phyloP scores from a whole-genome alignment of 2,888 invertebrate genomes.

The Pristionchus exspectatus region DNA sequence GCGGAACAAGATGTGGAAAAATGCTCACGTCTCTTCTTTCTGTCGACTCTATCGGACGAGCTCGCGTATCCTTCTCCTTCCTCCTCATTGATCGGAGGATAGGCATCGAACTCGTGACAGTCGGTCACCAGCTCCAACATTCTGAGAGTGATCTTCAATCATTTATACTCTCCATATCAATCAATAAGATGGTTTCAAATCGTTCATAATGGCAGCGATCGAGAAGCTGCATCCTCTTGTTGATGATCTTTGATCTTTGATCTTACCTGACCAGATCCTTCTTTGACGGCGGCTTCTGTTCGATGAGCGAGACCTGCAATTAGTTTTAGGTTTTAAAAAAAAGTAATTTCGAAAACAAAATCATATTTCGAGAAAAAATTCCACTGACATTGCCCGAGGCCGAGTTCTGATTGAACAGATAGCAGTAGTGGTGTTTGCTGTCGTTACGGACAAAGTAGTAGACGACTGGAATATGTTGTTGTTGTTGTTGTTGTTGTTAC shows the following conservation, averaged over 20 bases:
- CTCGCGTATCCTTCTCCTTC: constrained; percentile 74
- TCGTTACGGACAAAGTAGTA: constrained; percentile 73
- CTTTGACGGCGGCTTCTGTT: constrained; percentile 49
- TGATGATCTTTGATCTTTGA: not conserved
- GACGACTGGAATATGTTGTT: constrained; percentile 63
- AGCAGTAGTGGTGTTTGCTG: constrained; percentile 69
- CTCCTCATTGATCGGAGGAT: constrained; percentile 70
- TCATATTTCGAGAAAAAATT: not conserved
- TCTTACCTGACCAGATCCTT: constrained; percentile 43
- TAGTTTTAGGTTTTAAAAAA: not conserved
- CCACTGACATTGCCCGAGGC: constrained; percentile 61
- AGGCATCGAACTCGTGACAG: constrained; percentile 74
- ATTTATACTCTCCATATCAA: not conserved
- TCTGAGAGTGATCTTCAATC: constrained; percentile 64
- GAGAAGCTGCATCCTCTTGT: not conserved
- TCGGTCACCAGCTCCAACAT: constrained; percentile 72
- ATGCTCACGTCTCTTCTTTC: constrained; percentile 72
- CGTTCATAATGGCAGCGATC: too few relatives aligned
- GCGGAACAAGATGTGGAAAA: too few relatives aligned
- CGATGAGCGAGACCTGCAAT: constrained; percentile 20
- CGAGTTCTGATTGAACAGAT: constrained; percentile 68
- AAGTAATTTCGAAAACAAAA: not conserved
- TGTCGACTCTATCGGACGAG: constrained; percentile 72
- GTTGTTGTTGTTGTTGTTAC: not conserved
- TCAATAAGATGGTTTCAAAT: too few relatives aligned